Conservation (phyloP, 2,888 invertebrate species). For the Chromoteleia sp. region DNA sequence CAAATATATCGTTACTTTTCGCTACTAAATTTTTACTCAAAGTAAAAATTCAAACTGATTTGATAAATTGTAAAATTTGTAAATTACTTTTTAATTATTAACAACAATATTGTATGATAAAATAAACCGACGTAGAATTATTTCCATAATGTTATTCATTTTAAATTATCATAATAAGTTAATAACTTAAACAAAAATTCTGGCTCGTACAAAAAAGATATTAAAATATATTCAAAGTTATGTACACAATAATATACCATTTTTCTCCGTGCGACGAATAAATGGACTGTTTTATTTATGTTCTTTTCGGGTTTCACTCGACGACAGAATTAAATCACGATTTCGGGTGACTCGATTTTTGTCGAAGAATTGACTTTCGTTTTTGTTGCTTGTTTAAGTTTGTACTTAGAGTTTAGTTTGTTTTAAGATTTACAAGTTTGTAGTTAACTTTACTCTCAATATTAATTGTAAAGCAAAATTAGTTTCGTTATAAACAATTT, state of each 20-base stretch:
- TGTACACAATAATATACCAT: background rate
- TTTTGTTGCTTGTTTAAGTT: background rate
- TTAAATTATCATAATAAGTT: no score
- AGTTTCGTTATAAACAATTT: no score
- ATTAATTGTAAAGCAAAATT: background rate
- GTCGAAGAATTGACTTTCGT: background rate
- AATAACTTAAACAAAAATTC: no score
- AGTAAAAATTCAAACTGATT: no score
- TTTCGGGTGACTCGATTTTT: background rate
- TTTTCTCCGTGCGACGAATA: background rate
- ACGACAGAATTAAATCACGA: slow-evolving; percentile 11
- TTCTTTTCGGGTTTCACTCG: slow-evolving; percentile 1
- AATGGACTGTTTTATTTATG: background rate
- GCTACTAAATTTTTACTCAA: no score
- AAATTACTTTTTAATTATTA: no score
- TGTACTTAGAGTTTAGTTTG: background rate
- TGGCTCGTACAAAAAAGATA: no score
- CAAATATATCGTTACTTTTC: no score
- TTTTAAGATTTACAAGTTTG: background rate
- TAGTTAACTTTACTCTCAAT: background rate
- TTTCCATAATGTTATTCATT: no score
- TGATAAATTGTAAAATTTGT: no score
- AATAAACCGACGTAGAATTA: no score
- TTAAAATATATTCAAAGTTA: background rate
- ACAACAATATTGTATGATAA: no score